Base-by-base conservation (phyloP, 2,113 vertebrate genomes). In the Nothobranchius kuhntae region DNA sequence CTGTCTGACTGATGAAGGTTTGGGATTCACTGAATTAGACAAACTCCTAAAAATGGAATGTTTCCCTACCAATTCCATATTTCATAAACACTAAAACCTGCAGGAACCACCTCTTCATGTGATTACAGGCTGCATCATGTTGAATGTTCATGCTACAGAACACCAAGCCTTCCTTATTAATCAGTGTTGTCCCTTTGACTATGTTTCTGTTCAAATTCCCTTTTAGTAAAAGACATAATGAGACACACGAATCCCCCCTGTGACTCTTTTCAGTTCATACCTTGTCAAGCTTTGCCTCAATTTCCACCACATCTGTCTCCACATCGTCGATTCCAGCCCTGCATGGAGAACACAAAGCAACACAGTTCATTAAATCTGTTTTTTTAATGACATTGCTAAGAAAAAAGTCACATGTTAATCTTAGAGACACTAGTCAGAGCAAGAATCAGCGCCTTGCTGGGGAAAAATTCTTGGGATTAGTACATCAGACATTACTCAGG, bases 261-360 rank as follows among this genome's bases (percentile, higher is more conserved):
- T 5, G n/a, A 42, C 10, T 7, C 10, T 10, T 17, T 3, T 3
- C 7, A 14, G 30, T 44, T 56, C 84, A 82, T 93, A 97, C 97
- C 96, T 99, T 99, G 88, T 99, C 97, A 4, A 99, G 96, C 89
- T 98, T 99, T 36, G 95, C 91, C 84, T 98, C 97, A 55, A 99
- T 92, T 87, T 99, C 97, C 7, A 95, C 90, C 87, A 98, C 96
- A 86, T 99, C 97, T 52, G 95, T 96, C 93, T 99, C 97, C 66
- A 98, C 97, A 86, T 98, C 96, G 82, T 99, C 96, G 68, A 99
- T 93, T 81, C 96, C 94, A 58, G 97, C 96, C 93, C 97, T 99
- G 91, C 30, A 68, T 68, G 80, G 62, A 80, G 53, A 87, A 85
- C 59, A 87, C 65, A 84, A 73, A 80, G 48, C 21, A 56, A 62